Base-by-base conservation (phyloP, 2,113 vertebrate genomes). In the Mustelus asterias region DNA sequence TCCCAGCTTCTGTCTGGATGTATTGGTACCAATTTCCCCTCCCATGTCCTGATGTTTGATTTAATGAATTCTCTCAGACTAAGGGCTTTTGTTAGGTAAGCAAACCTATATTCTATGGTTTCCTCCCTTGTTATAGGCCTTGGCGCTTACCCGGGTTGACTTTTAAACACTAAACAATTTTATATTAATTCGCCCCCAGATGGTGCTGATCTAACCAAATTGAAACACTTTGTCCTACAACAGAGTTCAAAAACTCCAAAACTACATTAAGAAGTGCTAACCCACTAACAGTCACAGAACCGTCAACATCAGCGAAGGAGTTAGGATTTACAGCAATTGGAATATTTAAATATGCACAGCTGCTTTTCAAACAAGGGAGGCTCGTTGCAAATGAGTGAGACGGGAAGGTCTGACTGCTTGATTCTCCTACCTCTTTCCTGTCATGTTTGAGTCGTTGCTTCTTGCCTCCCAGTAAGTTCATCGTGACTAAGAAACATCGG, bases 401-500 rank as follows among this genome's bases (percentile, higher is more conserved):
- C 18, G 20, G 37, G 80, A 37, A 37, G n/a, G n/a, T 24, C 9
- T 29, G 54, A 88, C 24, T 58, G 26, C 20, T 65, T 93, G n/a
- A 14, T 24, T 95, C 41, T 72, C 96, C 96, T 96, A 98, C 98
- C 96, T 96, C 96, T n/a, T 90, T 78, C 95, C 95, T 96, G 72
- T 80, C 96, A 0, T 0, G 97, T 96, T 97, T 96, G 0, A 72
- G 96, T 96, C 95, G 96, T 96, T 98, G 98, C 96, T 97, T 96
- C 58, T 97, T 89, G 1, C 98, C 96, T 69, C 83, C 96, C 96
- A 99, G 97, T 96, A 98, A 97, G 0, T 96, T 94, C 0, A 97
- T 58, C 76, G 97, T 48, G n/a, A 97, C 97, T 6, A 98, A 97
- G 58, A 97, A 96, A 54, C 98, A 98, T 18, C 97, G 97, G 54